phyloP scores from a whole-genome alignment of 2,797 vertebrate species.

The Macrochelys suwanniensis region DNA sequence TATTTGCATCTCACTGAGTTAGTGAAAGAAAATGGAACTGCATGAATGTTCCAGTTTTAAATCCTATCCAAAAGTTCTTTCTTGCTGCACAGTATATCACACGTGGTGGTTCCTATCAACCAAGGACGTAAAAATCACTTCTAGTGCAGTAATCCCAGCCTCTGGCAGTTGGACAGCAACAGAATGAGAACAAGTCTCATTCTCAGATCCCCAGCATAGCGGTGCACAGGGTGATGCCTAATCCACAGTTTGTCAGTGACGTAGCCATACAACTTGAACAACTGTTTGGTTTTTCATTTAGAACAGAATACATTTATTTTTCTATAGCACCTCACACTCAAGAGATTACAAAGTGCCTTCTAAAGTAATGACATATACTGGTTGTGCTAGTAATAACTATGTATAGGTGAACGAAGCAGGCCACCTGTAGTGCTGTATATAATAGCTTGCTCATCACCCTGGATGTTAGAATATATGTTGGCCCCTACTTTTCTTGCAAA shows the following conservation, averaged over 20 bases:
- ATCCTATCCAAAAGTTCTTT: not conserved
- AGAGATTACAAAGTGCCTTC: not conserved
- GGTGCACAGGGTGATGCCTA: not conserved
- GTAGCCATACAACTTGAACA: not conserved
- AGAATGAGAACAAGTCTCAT: not conserved
- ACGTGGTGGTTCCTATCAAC: not conserved
- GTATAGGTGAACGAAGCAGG: accelerated
- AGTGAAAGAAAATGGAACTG: not conserved
- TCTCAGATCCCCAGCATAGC: not conserved
- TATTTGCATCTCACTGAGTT: not conserved
- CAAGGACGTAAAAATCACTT: not conserved
- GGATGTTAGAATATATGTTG: not conserved
- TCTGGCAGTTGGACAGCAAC: not conserved
- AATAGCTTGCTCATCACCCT: not conserved
- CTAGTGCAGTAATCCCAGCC: not conserved
- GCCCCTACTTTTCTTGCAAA: not conserved
- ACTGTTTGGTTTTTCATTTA: not conserved
- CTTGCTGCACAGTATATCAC: accelerated
- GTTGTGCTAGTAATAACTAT: accelerated
- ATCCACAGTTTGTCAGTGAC: not conserved
- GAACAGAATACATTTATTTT: not conserved
- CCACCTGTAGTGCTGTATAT: not conserved
- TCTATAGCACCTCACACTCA: not conserved
- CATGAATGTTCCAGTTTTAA: not conserved
- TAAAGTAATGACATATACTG: not conserved